Percentiles rank a stretch among this genome's conserved stretches.
phyloP scores from a whole-genome alignment of 2,113 vertebrate species.

The Aptenodytes forsteri region DNA sequence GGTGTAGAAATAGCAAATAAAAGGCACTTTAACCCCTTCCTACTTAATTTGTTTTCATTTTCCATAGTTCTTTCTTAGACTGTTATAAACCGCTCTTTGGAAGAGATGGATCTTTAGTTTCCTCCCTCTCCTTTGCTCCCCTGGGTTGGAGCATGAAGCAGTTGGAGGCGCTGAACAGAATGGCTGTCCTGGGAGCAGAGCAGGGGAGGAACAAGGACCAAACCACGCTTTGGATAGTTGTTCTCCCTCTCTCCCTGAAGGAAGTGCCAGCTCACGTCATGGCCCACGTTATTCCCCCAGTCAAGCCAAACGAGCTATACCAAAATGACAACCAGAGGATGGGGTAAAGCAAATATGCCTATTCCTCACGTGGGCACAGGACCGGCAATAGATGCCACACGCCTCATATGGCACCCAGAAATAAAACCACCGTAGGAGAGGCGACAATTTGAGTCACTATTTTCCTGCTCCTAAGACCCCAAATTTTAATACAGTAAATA shows the following conservation, averaged over 20 bases:
- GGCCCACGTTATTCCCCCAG: fast-evolving
- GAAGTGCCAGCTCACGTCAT: not conserved
- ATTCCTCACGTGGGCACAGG: not conserved
- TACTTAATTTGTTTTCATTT: not conserved
- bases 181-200: not conserved
- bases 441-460: not conserved
- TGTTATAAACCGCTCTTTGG: not conserved
- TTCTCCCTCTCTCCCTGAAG: not conserved
- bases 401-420: not conserved
- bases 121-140: not conserved
- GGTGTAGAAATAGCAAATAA: not conserved
- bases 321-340: not conserved
- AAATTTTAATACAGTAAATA: not conserved
- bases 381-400: not conserved
- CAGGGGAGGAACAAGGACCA: not conserved
- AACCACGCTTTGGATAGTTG: not conserved
- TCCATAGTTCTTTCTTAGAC: not conserved
- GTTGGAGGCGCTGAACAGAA: not conserved
- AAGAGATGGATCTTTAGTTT: not conserved
- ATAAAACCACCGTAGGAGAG: not conserved
- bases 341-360: not conserved
- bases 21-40: not conserved
- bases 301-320: not conserved
- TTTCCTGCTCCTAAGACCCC: not conserved
- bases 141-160: not conserved